phyloP scores from a whole-genome alignment of 2,113 vertebrate genomes.

The Tor tambroides region DNA sequence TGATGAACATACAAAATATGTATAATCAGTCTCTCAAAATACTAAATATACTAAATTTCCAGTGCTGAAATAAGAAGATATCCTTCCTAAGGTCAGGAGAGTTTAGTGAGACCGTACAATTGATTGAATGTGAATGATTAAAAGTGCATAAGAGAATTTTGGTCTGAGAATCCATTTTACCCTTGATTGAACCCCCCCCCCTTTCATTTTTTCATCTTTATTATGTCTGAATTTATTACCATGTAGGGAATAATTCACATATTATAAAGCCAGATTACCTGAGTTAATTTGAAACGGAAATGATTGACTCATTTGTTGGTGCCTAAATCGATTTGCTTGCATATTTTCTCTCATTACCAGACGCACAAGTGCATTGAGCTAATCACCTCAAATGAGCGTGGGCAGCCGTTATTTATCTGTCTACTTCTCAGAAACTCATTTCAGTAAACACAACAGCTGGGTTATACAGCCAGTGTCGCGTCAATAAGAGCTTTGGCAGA shows the following conservation, averaged over 20 bases:
- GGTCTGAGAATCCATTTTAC: not conserved
- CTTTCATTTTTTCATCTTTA: not conserved
- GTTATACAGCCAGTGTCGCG: not conserved
- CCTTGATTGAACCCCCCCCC: no score
- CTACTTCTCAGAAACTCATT: slow-evolving; percentile 8
- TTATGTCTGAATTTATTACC: not conserved
- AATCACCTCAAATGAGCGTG: slow-evolving; percentile 29
- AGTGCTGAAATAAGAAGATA: no score
- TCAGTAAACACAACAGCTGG: slow-evolving; percentile 18
- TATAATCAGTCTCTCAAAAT: no score
- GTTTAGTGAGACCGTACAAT: no score
- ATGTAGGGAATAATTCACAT: not conserved
- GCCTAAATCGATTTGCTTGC: slow-evolving; percentile 29
- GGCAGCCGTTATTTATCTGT: slow-evolving; percentile 7
- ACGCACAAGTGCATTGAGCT: slow-evolving; percentile 16
- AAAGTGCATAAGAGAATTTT: not conserved
- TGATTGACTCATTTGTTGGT: slow-evolving; percentile 18
- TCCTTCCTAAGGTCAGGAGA: no score
- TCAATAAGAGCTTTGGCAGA: not conserved
- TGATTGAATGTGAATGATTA: not conserved
- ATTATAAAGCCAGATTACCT: slow-evolving; percentile 1
- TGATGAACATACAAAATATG: no score
- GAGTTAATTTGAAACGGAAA: slow-evolving; percentile 5
- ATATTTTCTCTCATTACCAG: slow-evolving; percentile 39
- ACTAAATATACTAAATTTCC: no score